These are phyloP conservation scores for Drosophila tanythrix DNA, from an alignment of 2,888 invertebrate species.

Conservation along the genomic window DNA sequence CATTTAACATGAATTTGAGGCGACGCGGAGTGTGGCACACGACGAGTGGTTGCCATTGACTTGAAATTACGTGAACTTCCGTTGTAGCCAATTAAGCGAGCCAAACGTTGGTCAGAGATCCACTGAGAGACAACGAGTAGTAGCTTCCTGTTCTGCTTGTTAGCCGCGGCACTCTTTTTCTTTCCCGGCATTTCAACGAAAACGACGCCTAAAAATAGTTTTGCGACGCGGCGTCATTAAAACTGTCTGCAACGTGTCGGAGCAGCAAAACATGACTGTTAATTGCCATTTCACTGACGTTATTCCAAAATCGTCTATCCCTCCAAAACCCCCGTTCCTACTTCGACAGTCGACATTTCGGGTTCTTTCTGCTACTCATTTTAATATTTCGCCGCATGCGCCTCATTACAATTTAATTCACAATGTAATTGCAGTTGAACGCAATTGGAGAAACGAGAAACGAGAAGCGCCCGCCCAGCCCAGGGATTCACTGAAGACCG, in stretches of 20 bases:
- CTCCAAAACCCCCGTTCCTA: neutral
- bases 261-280: constrained; percentile 79
- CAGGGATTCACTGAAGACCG: constrained; percentile 15
- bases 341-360: neutral
- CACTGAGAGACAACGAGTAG: constrained; percentile 2
- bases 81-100: constrained; percentile 68
- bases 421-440: constrained; percentile 77
- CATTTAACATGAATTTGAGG: constrained; percentile 63
- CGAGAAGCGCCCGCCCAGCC: neutral
- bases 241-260: constrained; percentile 72
- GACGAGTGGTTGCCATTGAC: constrained; percentile 19
- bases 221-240: constrained; percentile 52
- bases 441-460: constrained; percentile 1
- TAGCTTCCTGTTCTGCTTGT: constrained; percentile 50
- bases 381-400: constrained; percentile 75
- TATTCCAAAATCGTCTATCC: constrained; percentile 12
- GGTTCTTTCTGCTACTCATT: constrained; percentile 45
- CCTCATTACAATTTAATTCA: constrained; percentile 83
- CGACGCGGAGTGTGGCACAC: constrained; percentile 17
- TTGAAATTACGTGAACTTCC: constrained; percentile 73
- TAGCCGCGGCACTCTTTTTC: constrained; percentile 27
- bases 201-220: constrained; percentile 66
- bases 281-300: constrained; percentile 72
- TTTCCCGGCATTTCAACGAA: constrained; percentile 23
- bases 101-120: constrained; percentile 41